A percentile compares a stretch with the other conserved stretches of the same genome.
phyloP scores from a whole-genome alignment of 2,888 invertebrate species.

The Lacanobia oleracea region DNA sequence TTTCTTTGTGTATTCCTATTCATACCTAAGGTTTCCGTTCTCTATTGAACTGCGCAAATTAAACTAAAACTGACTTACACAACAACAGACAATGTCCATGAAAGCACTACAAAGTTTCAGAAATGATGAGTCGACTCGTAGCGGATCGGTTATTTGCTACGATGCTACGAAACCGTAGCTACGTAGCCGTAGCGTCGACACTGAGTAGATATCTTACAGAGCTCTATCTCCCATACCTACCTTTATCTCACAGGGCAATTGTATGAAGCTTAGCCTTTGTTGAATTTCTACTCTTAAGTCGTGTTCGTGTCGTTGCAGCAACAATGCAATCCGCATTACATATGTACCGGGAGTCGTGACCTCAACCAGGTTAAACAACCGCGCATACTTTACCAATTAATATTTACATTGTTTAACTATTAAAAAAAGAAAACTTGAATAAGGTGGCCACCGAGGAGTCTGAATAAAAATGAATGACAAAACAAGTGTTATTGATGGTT shows the following conservation, averaged over 20 bases:
- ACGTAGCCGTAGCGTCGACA: slow-evolving; percentile 6
- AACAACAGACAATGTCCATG: not conserved
- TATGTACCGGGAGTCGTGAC: not conserved
- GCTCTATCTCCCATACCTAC: not conserved
- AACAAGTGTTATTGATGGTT: not conserved
- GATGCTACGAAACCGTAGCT: slow-evolving; percentile 22
- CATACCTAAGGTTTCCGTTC: not conserved
- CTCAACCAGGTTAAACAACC: not conserved
- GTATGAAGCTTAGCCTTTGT: not conserved
- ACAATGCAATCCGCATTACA: not conserved
- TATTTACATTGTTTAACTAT: not conserved
- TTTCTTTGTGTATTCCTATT: slow-evolving; percentile 15
- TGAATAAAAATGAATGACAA: not conserved
- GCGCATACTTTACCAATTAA: not conserved
- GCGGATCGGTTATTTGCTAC: slow-evolving; percentile 32
- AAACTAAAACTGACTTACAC: not conserved
- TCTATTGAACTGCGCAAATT: not conserved
- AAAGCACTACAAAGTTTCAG: slow-evolving; percentile 3
- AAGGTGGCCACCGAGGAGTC: not conserved
- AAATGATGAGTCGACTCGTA: slow-evolving; percentile 28
- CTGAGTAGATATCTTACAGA: slow-evolving; percentile 8
- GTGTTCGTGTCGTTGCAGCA: not conserved
- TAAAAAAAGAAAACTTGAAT: not conserved
- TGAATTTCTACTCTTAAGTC: not conserved
- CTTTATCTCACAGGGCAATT: not conserved